Percentiles rank a stretch among this genome's conserved stretches.
Conservation (phyloP, 2,113 vertebrate genomes). For the Notarius lentiginosus region DNA sequence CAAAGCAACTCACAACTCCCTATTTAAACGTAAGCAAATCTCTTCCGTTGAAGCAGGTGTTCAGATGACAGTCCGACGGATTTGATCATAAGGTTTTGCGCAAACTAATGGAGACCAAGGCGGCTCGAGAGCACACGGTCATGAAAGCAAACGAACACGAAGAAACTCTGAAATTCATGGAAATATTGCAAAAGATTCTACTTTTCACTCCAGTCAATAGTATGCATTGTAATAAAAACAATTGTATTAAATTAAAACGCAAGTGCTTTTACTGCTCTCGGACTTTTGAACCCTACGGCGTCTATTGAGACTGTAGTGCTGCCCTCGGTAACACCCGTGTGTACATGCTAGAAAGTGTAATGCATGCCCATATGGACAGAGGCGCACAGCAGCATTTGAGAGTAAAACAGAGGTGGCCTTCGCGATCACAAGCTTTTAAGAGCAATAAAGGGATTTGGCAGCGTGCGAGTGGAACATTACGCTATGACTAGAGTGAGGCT, state of each 20-base stretch:
- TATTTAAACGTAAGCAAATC: neutral
- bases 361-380: conserved; percentile 39
- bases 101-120: neutral
- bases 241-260: neutral
- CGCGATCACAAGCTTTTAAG: conserved; percentile 7
- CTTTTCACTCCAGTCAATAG: neutral
- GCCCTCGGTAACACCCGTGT: neutral
- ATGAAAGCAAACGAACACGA: neutral
- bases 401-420: conserved; percentile 28
- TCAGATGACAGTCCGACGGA: neutral
- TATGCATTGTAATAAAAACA: too few species aligned
- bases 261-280: neutral
- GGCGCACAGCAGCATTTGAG: conserved; percentile 18
- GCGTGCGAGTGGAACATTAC: conserved; percentile 27
- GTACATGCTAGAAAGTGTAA: neutral
- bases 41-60: neutral
- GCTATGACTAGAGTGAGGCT: conserved; percentile 29
- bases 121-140: neutral
- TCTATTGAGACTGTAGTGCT: neutral
- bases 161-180: neutral
- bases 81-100: neutral
- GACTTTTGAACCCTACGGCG: neutral
- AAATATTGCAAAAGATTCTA: neutral
- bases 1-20: too few species aligned
- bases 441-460: conserved; percentile 60